Evolutionary conservation across 2,113 vertebrate species (phyloP).

Genomic region (Jaculus jaculus): DNA sequence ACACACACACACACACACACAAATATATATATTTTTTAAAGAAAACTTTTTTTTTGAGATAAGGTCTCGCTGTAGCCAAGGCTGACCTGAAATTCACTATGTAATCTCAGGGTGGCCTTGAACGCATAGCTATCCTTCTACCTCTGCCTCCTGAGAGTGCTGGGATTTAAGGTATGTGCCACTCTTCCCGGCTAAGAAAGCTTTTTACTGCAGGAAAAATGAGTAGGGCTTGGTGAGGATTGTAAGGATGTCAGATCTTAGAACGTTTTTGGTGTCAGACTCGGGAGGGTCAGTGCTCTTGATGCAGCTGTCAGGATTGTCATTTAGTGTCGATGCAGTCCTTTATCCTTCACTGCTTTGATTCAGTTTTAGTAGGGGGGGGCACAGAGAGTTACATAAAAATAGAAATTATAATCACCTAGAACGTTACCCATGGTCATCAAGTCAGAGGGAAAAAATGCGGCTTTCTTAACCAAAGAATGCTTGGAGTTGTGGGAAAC

Average conservation of each 20-base stretch:
- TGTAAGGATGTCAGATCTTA: not conserved
- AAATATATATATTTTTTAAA: too few species aligned
- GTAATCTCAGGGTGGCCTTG: too few species aligned
- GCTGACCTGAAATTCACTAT: too few species aligned
- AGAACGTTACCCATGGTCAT: slow-evolving; percentile 13
- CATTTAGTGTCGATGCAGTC: not conserved
- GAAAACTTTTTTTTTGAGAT: not conserved
- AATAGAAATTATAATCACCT: slow-evolving; percentile 10
- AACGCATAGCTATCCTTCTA: too few species aligned
- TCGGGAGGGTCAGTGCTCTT: not conserved
- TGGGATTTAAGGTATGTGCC: too few species aligned
- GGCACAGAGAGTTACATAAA: slow-evolving; percentile 12
- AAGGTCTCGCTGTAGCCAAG: too few species aligned
- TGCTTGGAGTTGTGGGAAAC: slow-evolving; percentile 72
- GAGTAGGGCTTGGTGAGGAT: not conserved
- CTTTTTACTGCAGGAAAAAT: not conserved
- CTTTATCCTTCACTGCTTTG: not conserved
- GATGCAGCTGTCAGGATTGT: not conserved
- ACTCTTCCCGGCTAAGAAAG: too few species aligned
- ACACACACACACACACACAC: too few species aligned
- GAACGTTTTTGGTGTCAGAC: not conserved
- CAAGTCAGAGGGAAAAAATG: not conserved
- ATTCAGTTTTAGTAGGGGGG: not conserved
- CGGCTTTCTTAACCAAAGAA: slow-evolving; percentile 56
- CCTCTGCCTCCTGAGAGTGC: too few species aligned